Conservation (phyloP, 2,113 vertebrate species). For the Osmerus mordax region DNA sequence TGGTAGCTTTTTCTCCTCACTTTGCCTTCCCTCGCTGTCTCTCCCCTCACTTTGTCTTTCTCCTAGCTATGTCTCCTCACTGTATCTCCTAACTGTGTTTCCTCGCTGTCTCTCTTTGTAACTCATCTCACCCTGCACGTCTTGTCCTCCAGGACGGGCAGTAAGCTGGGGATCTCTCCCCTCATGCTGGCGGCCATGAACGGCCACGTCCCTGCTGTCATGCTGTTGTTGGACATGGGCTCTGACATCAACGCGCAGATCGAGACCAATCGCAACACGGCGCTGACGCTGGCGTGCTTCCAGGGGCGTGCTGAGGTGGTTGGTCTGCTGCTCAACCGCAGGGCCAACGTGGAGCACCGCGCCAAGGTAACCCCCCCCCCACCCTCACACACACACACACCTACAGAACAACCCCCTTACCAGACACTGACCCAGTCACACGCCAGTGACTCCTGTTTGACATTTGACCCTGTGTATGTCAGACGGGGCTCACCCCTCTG, state of each 20-base stretch:
- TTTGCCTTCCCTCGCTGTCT: no score
- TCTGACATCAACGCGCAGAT: conserved; percentile 90
- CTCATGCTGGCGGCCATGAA: conserved; percentile 91
- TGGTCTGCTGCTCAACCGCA: conserved; percentile 85
- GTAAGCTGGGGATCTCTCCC: conserved; percentile 87
- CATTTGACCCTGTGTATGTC: conserved; percentile 13
- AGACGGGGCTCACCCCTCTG: conserved; percentile 88
- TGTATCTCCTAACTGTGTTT: no score
- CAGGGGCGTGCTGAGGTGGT: conserved; percentile 88
- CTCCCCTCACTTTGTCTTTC: no score
- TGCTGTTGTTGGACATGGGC: conserved; percentile 86
- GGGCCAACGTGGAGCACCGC: conserved; percentile 87
- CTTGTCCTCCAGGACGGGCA: conserved; percentile 78
- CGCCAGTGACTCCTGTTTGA: not conserved
- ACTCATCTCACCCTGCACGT: not conserved
- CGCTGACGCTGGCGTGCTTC: conserved; percentile 87
- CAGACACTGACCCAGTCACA: not conserved
- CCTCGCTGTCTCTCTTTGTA: not conserved
- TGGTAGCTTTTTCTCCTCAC: no score
- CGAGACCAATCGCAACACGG: conserved; percentile 88
- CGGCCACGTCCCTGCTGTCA: conserved; percentile 86
- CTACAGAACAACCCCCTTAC: no score
- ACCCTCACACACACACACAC: no score
- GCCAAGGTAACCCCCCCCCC: conserved; percentile 75
- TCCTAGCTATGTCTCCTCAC: no score